phyloP scores from a whole-genome alignment of 2,888 invertebrate genomes.

The Ptilodon capucinus region DNA sequence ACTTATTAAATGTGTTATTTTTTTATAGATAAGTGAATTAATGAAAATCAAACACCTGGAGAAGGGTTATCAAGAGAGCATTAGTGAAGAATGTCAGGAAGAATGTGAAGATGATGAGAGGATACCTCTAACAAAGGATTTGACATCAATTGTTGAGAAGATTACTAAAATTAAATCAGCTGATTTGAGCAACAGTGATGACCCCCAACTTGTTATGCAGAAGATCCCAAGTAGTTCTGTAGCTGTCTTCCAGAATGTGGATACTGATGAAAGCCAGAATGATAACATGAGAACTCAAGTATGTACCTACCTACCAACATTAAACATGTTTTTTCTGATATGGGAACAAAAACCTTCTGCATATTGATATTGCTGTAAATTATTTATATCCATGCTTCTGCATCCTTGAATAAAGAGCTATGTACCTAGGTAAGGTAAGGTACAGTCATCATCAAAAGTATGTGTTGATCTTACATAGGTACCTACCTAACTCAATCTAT shows the following conservation, averaged over 20 bases:
- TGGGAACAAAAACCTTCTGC: no score
- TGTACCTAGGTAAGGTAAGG: neutral
- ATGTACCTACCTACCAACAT: slow-evolving; percentile 21
- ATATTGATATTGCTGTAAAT: no score
- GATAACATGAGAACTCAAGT: slow-evolving; percentile 84
- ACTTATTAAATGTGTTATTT: neutral
- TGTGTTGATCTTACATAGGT: no score
- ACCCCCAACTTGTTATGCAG: slow-evolving; percentile 67
- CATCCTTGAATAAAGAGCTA: neutral
- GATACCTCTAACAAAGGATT: slow-evolving; percentile 76
- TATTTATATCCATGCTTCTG: neutral
- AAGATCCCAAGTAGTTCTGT: slow-evolving; percentile 82
- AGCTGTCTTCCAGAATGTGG: slow-evolving; percentile 86
- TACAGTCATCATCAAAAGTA: neutral
- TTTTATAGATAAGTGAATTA: slow-evolving; percentile 66
- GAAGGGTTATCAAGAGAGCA: slow-evolving; percentile 62
- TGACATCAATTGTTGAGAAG: slow-evolving; percentile 81
- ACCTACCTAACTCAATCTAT: no score
- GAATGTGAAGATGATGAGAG: slow-evolving; percentile 49
- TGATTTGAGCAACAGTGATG: slow-evolving; percentile 32
- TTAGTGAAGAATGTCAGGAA: slow-evolving; percentile 26
- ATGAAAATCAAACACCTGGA: slow-evolving; percentile 76
- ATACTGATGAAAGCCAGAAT: slow-evolving; percentile 46
- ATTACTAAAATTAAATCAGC: slow-evolving; percentile 61
- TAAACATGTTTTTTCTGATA: neutral